Conservation (phyloP, 2,113 vertebrate species). For the Cheilinus undulatus region DNA sequence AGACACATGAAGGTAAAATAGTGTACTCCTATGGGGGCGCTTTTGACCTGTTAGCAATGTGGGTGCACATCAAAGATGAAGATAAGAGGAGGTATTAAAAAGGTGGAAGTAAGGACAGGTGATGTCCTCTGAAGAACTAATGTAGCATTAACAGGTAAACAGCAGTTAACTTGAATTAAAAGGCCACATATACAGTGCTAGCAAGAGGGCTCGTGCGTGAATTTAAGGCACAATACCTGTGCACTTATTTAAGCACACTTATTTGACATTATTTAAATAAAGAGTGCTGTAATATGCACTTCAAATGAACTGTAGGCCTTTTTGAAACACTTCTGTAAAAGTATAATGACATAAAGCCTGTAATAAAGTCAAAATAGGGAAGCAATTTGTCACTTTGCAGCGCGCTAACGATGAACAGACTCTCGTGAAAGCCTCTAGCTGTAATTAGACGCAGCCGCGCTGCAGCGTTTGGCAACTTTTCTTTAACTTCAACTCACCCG, state of each 20-base stretch:
- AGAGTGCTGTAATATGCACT: neutral
- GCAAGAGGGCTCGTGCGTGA: neutral
- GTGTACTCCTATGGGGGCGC: constrained; percentile 31
- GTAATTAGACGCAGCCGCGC: neutral
- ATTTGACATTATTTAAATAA: neutral
- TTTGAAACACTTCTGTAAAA: neutral
- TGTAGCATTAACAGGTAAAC: neutral
- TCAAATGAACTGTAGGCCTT: accelerated
- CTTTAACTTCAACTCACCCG: constrained; percentile 67
- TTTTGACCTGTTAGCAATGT: constrained; percentile 42
- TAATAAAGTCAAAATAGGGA: accelerated
- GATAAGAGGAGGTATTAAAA: constrained; percentile 12
- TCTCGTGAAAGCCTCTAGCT: neutral
- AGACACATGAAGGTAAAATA: constrained; percentile 62
- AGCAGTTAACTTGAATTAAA: neutral
- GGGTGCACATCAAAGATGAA: constrained; percentile 49
- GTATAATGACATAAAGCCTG: neutral
- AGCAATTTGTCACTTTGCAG: neutral
- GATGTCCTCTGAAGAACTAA: constrained; percentile 5
- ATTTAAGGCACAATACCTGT: neutral
- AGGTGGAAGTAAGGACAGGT: constrained; percentile 20
- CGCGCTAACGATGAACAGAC: neutral
- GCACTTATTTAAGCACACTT: neutral
- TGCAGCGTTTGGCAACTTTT: constrained; percentile 4
- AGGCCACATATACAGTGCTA: neutral